These are phyloP conservation scores for Rutpela maculata DNA, from an alignment of 2,888 invertebrate species.

Conservation along the genomic window DNA sequence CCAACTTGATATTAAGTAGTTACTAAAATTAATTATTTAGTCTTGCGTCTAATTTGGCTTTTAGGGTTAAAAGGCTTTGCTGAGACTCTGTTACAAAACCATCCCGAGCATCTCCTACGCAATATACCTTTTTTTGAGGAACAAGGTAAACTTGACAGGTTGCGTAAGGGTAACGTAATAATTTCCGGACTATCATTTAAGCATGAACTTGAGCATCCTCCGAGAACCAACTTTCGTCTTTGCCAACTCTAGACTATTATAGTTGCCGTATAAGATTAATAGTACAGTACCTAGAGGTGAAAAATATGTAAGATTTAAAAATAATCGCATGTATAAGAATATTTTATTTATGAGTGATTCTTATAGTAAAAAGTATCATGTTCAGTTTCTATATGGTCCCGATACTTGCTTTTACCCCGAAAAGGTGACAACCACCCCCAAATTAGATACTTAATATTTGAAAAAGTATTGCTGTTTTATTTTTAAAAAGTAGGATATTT, in stretches of 20 bases:
- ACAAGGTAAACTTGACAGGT: constrained; percentile 31
- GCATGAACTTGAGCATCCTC: constrained; percentile 21
- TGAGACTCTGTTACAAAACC: constrained; percentile 4
- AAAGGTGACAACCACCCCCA: too few relatives aligned
- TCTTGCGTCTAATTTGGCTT: neutral
- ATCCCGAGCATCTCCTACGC: neutral
- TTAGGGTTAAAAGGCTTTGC: constrained; percentile 10
- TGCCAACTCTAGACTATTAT: constrained; percentile 12
- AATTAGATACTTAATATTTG: too few relatives aligned
- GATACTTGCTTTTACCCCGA: too few relatives aligned
- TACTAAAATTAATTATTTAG: neutral
- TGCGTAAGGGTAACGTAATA: constrained; percentile 36
- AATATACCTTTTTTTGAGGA: constrained; percentile 6
- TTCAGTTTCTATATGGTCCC: too few relatives aligned
- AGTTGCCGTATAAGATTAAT: neutral
- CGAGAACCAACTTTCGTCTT: constrained; percentile 29
- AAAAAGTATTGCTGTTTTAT: too few relatives aligned
- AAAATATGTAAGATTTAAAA: too few relatives aligned
- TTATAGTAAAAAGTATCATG: too few relatives aligned
- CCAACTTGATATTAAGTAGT: neutral
- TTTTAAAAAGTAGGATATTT: too few relatives aligned
- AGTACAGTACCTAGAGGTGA: too few relatives aligned
- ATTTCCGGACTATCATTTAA: constrained; percentile 32
- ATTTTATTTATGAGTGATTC: too few relatives aligned
- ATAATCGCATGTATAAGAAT: too few relatives aligned